Evolutionary conservation across 2,797 vertebrate genomes (phyloP), one percentile per base, ranked within the genome.

Genomic region (Sebastes kiyomatsui): DNA sequence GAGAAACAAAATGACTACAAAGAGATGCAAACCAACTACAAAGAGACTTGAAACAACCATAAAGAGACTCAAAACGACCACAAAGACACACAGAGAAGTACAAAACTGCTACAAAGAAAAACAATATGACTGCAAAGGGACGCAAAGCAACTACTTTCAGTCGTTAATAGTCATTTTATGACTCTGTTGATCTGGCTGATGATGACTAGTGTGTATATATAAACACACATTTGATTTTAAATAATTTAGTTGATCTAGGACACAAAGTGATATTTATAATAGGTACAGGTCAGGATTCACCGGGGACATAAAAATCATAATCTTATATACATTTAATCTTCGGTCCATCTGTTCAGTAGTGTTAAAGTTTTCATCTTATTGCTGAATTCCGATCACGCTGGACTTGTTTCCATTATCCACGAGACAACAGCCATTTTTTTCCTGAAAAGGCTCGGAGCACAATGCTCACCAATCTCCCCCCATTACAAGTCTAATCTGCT

Each of bases 401-500:
- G 13, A 64, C 35, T 66, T 74, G 65, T 70, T 70, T 60, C 18
- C 75, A 72, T 87, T 75, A 84, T 80, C 52, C 64, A 46, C 28
- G 38, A 80, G 27, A 85, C 73, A 77, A 64, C 79, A 64, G 42
- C 56, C 49, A 10, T 75, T 75, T 75, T 66, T 33, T 25, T n/a
- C 18, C 20, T 16, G 5, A 25, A 67, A 68, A 75, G 79, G 49
- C 61, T 77, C 33, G 23, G 28, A 58, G 61, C 71, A 46, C 75
- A 80, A 35, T 82, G 64, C 61, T 88, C 77, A 62, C 67, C 79
- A 70, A 22, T 81, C 56, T 66, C 16, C n/a, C 52, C 54, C 67
- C 46, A 86, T 92, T 88, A 81, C 68, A 82, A 71, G 71, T 62
- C 46, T 90, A 89, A 89, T 92, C 90, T 84, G 72, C 76, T 70